A percentile compares a stretch with the other conserved stretches of the same genome.
Conservation (phyloP, 2,888 invertebrate species). For the Coelopa pilipes region DNA sequence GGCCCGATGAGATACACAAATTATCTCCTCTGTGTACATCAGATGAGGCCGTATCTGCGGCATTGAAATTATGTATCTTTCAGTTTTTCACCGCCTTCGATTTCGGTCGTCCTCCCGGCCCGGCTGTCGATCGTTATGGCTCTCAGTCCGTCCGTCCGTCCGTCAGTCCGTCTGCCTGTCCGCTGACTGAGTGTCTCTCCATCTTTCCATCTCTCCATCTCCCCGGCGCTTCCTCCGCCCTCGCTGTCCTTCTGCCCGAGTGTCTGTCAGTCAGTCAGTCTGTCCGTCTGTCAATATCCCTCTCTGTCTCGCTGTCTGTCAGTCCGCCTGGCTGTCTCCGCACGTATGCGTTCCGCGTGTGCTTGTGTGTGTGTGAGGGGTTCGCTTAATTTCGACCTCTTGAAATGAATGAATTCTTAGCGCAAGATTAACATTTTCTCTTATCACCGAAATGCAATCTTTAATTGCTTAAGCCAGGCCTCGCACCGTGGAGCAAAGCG, state of each 20-base stretch:
- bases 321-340: not conserved
- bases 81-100: conserved; percentile 35
- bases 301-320: not conserved
- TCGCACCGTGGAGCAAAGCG: conserved; percentile 6
- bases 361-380: conserved; percentile 22
- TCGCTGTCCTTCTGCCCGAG: too few relatives aligned
- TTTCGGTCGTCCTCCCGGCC: conserved; percentile 16
- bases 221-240: too few relatives aligned
- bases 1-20: conserved; percentile 15
- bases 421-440: conserved; percentile 25
- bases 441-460: conserved; percentile 31
- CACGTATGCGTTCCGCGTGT: not conserved
- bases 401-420: conserved; percentile 28
- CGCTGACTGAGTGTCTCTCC: too few relatives aligned
- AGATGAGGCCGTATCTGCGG: conserved; percentile 13
- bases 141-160: too few relatives aligned
- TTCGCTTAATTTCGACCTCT: conserved; percentile 30
- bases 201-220: too few relatives aligned
- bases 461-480: not conserved
- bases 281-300: conserved; percentile 4
- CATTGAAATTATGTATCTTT: conserved; percentile 34
- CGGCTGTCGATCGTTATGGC: not conserved
- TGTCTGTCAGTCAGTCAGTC: not conserved
- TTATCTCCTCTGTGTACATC: too few relatives aligned
- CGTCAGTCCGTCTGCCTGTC: too few relatives aligned